Evolutionary conservation across 2,888 invertebrate species (phyloP), one percentile per base, ranked within the genome.

Genomic region (Orgyia antiqua): DNA sequence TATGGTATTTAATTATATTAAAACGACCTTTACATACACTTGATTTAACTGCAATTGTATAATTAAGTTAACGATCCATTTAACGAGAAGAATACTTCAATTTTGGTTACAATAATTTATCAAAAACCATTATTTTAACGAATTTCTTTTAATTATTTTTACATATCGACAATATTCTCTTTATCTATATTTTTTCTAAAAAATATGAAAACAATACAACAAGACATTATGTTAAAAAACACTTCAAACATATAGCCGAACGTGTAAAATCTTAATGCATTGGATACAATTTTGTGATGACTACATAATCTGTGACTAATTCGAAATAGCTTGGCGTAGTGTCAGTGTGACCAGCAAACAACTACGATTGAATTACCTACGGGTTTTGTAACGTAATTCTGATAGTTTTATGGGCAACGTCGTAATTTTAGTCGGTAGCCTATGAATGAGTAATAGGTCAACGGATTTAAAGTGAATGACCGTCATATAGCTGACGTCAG

Each of bases 121-220:
- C 63, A 73, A 80, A 69, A 71, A 65, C 63, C 58, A 64, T 60
- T n/a, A n/a, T n/a, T n/a, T n/a, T 42, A 58, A 60, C 58, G 60
- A 59, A 52, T 59, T 64, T 55, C 69, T 68, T 70, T 65, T 15
- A 15, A 15, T 15, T 15, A 61, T 61, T 58, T 59, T 66, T 68
- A 64, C 62, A 63, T 65, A 68, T 67, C 59, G 68, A 74, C 69
- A 74, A 68, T 66, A 70, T 65, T 70, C 63, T 66, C 69, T 73
- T 75, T 77, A 63, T 41, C 60, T 72, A 71, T 67, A 71, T 53
- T 69, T 67, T 70, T 15, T 59, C 70, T 77, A 82, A 79, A 78
- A 80, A 78, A 77, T 80, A 79, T 80, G 73, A 75, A 75, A 80
- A 82, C 77, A 82, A 78, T 74, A 77, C 79, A 79, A 84, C 80